Base-by-base conservation (phyloP, 1,140 invertebrate genomes). In the Drosophila nigrodunni region DNA sequence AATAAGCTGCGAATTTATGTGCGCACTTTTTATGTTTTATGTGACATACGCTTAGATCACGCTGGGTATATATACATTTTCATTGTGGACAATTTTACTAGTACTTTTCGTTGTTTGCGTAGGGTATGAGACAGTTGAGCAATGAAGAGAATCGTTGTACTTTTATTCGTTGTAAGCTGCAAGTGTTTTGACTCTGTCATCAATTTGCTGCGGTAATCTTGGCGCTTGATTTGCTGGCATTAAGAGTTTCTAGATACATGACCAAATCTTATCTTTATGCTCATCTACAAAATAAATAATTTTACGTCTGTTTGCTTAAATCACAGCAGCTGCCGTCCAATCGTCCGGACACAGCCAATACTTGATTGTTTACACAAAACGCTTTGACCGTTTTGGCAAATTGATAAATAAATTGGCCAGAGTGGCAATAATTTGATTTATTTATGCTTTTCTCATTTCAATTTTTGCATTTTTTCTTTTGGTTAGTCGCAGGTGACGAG, bases 381-480 rank as follows among this genome's bases (percentile, higher is more conserved):
- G 50, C 65, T 87, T 88, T 68, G 71, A 82, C 50, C 69, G 80
- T 72, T 79, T 74, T 88, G 54, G 61, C 64, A 87, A 86, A 87
- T 82, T 77, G 71, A 55, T 59, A 82, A 68, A 82, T 77, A 88
- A 87, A 88, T 87, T 82, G 72, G 58, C 52, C 59, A 77, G 55
- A 49, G 66, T 68, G 79, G 55, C 61, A 64, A 79, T 74, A 82
- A 79, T 87, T 88, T 82, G 82, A 77, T 82, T 87, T 88, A 82
- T 82, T 82, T 76, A 76, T 78, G 70, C 77, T 67, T 55, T 59
- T 57, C 44, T 34, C 58, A 15, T 60, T 30, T 39, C 18, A 15
- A 34, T 47, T 46, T 61, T 35, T 57, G 35, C 55, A 3, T 47
- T 70, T 7, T 11, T 54, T 62, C 4, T 43, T 30, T 15, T 21